Base-by-base conservation (phyloP, 2,113 vertebrate genomes). In the Ctenomys sociabilis region DNA sequence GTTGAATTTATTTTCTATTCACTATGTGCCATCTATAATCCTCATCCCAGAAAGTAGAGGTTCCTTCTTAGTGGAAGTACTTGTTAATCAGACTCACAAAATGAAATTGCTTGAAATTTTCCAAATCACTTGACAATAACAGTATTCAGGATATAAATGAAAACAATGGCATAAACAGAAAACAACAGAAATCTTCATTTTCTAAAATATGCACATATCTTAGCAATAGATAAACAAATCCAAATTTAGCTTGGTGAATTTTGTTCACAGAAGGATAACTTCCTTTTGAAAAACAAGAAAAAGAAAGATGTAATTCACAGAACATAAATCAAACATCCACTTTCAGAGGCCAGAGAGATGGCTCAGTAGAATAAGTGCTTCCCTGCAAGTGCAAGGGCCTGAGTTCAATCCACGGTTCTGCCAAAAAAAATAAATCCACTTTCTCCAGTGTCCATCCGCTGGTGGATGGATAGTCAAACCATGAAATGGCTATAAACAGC, bases 1-100 rank as follows among this genome's bases (percentile, higher is more conserved):
- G 84, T 94, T 75, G 96, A 97, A 96, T 96, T 90, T 95, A 97
- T 97, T 97, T 80, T 95, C n/a, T 97, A 95, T 70, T 57, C 85
- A 93, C 94, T 96, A 97, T 90, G 85, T 96, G 96, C 70, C 93
- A 88, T 92, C 89, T 96, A 78, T 91, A 97, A 84, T 97, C 81
- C 77, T 94, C 92, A 96, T 97, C 94, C 95, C 97, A 97, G 95
- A 98, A 97, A 1, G 0, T 93, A 86, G 72, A 93, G 82, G 40
- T 90, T 91, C 88, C 94, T 96, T 84, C 63, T 90, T 96, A 97
- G 85, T 85, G 78, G 90, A 84, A 97, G 97, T 83, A 70, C 24
- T 94, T 97, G 43, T 96, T 97, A 96, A 95, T 89, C 96, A 88
- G 90, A 91, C 96, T 91, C 95, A 94, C 84, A 93, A 97, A 95